Percentiles rank a stretch among this genome's conserved stretches.
Evolutionary conservation across 2,797 vertebrate species (phyloP).

Genomic region (Ataeniobius toweri): DNA sequence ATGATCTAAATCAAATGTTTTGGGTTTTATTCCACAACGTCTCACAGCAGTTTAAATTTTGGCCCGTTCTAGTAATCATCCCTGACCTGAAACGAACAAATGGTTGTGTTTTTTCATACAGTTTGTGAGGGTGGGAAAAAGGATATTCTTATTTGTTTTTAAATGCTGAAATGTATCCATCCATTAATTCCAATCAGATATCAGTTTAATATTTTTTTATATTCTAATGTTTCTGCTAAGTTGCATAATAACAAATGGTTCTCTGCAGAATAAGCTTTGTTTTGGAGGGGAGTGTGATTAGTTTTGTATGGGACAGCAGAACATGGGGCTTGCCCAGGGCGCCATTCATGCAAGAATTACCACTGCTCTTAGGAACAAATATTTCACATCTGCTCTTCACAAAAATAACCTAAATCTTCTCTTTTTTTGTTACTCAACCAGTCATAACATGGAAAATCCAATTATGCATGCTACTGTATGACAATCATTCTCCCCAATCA

Average conservation of each 20-base stretch:
- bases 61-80: background rate
- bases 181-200: background rate
- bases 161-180: background rate
- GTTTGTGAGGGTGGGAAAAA: background rate
- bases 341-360: background rate
- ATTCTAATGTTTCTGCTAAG: background rate
- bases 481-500: slow-evolving; percentile 34
- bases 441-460: slow-evolving; percentile 34
- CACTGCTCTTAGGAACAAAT: background rate
- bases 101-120: background rate
- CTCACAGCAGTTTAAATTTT: background rate
- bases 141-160: background rate
- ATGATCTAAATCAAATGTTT: background rate
- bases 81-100: background rate
- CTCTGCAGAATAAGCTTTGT: background rate
- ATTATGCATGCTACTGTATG: slow-evolving; percentile 46
- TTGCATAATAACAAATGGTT: background rate
- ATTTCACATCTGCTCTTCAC: slow-evolving; percentile 7
- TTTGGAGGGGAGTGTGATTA: background rate
- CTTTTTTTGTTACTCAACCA: slow-evolving; percentile 19
- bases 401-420: background rate
- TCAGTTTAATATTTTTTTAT: background rate
- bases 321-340: background rate
- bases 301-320: background rate
- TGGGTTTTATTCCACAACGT: background rate